These are phyloP conservation scores for Cyclina sinensis DNA, from an alignment of 1,140 invertebrate genomes.

Conservation along the genomic window DNA sequence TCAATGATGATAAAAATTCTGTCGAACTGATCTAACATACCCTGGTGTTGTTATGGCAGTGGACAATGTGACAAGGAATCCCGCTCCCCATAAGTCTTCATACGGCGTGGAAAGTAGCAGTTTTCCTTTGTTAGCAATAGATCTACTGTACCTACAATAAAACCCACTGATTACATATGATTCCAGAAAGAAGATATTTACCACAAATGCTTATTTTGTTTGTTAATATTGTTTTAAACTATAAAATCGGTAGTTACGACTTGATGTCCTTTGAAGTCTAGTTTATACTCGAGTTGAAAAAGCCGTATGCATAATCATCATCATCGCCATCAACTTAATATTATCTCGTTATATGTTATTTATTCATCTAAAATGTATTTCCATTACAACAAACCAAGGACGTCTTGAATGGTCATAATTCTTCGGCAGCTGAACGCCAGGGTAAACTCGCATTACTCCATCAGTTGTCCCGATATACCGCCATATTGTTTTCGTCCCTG, in stretches of 20 bases:
- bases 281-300: too few species aligned
- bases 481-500: background rate
- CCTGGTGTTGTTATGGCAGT: constrained; percentile 7
- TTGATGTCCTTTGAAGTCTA: too few species aligned
- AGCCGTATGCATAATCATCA: too few species aligned
- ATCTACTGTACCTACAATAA: constrained; percentile 2
- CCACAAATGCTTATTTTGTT: too few species aligned
- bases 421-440: background rate
- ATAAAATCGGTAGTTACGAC: too few species aligned
- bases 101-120: constrained; percentile 15
- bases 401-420: constrained; percentile 8
- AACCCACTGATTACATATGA: too few species aligned
- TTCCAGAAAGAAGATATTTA: background rate
- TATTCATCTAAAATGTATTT: too few species aligned
- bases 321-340: too few species aligned
- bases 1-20: too few species aligned
- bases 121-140: constrained; percentile 11
- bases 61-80: background rate
- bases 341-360: too few species aligned
- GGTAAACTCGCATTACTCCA: background rate
- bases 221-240: too few species aligned
- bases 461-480: constrained; percentile 10
- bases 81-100: background rate
- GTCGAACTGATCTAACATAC: too few species aligned
- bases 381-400: background rate